These are phyloP conservation scores for Ochropleura plecta DNA, from an alignment of 2,888 invertebrate species.

Conservation along the genomic window DNA sequence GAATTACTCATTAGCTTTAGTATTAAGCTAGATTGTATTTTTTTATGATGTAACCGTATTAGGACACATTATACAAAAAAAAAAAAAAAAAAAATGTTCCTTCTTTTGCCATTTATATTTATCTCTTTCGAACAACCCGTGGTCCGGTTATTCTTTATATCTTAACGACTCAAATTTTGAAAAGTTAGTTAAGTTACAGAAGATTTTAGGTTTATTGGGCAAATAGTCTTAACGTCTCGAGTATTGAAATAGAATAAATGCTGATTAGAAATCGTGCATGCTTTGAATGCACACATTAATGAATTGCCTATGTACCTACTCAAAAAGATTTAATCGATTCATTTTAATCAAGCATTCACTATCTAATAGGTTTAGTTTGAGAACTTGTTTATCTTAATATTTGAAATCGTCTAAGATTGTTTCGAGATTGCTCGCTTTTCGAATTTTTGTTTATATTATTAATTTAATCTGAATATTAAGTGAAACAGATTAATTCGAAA, in stretches of 20 bases:
- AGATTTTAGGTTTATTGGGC: background rate
- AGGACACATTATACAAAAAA: no score
- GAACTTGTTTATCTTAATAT: constrained; percentile 53
- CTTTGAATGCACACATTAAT: background rate
- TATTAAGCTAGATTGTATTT: no score
- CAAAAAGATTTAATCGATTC: constrained; percentile 24
- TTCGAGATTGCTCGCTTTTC: constrained; percentile 32
- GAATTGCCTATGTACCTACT: constrained; percentile 19
- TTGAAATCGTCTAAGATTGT: constrained; percentile 42
- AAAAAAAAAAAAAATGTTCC: no score
- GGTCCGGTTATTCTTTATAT: background rate
- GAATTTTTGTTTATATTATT: constrained; percentile 52
- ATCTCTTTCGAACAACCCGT: no score
- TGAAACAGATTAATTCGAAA: constrained; percentile 31
- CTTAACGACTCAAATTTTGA: background rate
- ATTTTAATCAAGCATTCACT: constrained; percentile 38
- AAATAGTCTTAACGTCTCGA: background rate
- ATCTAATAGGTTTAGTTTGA: constrained; percentile 52
- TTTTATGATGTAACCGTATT: no score
- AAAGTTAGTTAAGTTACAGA: background rate
- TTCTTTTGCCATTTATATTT: no score
- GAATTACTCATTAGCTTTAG: no score
- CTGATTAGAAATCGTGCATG: background rate
- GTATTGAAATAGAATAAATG: background rate
- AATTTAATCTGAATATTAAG: constrained; percentile 44